phyloP scores from a whole-genome alignment of 35 echinoderm and acorn worm species.

The Apostichopus japonicus region DNA sequence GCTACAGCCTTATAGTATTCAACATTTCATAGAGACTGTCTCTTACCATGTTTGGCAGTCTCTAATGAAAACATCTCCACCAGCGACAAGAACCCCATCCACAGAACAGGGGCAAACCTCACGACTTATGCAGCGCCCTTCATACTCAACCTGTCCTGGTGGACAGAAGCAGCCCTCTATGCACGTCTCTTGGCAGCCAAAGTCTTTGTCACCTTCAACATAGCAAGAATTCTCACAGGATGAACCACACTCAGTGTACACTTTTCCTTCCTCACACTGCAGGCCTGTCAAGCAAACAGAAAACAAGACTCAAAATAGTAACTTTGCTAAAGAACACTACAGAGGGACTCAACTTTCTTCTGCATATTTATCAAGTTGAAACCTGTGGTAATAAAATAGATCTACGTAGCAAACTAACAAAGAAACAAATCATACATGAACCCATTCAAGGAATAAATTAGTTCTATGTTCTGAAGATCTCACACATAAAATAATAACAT shows the following conservation, averaged over 20 bases:
- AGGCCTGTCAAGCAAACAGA: conserved; percentile 44
- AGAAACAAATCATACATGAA: too few species aligned
- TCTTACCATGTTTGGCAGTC: conserved; percentile 50
- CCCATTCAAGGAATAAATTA: too few species aligned
- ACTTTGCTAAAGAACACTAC: too few species aligned
- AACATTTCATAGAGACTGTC: neutral
- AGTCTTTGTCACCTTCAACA: neutral
- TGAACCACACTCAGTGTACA: conserved; percentile 72
- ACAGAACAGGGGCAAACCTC: conserved; percentile 50
- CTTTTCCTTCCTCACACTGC: conserved; percentile 65
- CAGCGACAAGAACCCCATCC: conserved; percentile 18
- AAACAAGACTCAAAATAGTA: neutral
- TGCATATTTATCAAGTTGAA: too few species aligned
- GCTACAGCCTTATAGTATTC: too few species aligned
- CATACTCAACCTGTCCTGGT: conserved; percentile 35
- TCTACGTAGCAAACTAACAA: too few species aligned
- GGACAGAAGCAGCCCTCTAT: conserved; percentile 83
- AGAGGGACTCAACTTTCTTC: neutral
- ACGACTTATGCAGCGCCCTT: conserved; percentile 47
- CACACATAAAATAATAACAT: neutral
- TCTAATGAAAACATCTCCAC: conserved; percentile 38
- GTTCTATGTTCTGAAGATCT: too few species aligned
- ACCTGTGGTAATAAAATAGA: too few species aligned
- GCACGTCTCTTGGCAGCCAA: conserved; percentile 53
- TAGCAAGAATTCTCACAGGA: conserved; percentile 64